A percentile compares a stretch with the other conserved stretches of the same genome.
Conservation (phyloP, 2,888 invertebrate species). For the Allophyes oxyacanthae region DNA sequence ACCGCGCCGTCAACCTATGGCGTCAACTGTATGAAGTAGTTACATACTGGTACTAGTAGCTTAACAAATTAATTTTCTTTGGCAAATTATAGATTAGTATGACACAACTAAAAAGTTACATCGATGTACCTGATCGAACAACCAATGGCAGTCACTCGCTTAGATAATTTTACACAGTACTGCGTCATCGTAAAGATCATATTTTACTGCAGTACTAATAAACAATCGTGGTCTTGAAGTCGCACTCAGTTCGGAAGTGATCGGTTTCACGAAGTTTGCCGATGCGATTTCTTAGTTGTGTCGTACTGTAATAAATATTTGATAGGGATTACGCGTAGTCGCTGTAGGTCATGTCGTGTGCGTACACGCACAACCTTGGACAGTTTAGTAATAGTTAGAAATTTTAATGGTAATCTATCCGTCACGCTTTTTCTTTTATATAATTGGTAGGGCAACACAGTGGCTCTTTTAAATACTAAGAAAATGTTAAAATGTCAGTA, state of each 20-base stretch:
- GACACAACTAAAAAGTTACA: too few species aligned
- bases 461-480: constrained; percentile 4
- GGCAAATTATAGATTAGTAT: too few species aligned
- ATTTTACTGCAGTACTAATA: too few species aligned
- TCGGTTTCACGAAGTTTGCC: too few species aligned
- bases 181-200: too few species aligned
- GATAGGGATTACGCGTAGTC: constrained; percentile 5
- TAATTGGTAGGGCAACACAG: constrained; percentile 29
- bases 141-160: too few species aligned
- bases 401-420: constrained; percentile 16
- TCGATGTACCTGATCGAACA: too few species aligned
- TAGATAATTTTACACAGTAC: too few species aligned
- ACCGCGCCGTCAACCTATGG: too few species aligned
- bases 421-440: constrained; percentile 50
- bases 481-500: too few species aligned
- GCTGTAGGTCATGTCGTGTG: constrained; percentile 12
- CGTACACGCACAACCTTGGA: constrained; percentile 5
- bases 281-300: constrained; percentile 12
- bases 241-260: too few species aligned
- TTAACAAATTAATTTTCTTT: not conserved
- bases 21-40: not conserved
- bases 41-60: constrained; percentile 9
- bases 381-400: constrained; percentile 18
- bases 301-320: not conserved
- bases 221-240: too few species aligned